phyloP scores from a whole-genome alignment of 2,113 vertebrate genomes.

The Trachemys scripta region DNA sequence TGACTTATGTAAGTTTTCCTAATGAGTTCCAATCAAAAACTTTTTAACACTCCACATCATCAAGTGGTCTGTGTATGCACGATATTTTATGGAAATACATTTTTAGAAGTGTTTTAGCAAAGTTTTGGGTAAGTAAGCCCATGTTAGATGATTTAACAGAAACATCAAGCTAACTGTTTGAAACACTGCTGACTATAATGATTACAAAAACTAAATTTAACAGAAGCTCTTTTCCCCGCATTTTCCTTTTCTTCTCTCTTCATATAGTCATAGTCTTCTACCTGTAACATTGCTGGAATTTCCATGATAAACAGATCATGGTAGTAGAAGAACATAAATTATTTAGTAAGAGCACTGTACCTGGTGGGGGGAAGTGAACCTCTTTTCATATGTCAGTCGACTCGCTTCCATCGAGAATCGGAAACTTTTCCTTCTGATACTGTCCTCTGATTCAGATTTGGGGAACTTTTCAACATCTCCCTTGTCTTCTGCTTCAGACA shows the following conservation, averaged over 20 bases:
- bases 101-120: constrained; percentile 4
- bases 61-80: background rate
- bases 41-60: background rate
- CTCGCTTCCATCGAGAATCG: constrained; percentile 88
- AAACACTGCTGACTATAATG: background rate
- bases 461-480: constrained; percentile 81
- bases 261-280: background rate
- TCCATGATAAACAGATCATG: background rate
- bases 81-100: background rate
- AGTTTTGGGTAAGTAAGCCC: background rate
- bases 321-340: background rate
- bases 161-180: background rate
- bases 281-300: background rate
- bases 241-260: background rate
- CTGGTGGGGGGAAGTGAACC: constrained; percentile 90
- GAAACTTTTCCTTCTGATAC: constrained; percentile 85
- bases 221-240: background rate
- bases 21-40: background rate
- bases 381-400: constrained; percentile 88
- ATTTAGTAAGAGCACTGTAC: constrained; percentile 72
- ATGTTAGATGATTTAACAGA: background rate
- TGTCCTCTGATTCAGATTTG: constrained; percentile 90
- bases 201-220: background rate
- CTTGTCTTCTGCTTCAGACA: constrained; percentile 82
- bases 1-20: background rate